These are phyloP conservation scores for Trachymyrmex cornetzi DNA, from an alignment of 1,140 invertebrate genomes.

Conservation along the genomic window DNA sequence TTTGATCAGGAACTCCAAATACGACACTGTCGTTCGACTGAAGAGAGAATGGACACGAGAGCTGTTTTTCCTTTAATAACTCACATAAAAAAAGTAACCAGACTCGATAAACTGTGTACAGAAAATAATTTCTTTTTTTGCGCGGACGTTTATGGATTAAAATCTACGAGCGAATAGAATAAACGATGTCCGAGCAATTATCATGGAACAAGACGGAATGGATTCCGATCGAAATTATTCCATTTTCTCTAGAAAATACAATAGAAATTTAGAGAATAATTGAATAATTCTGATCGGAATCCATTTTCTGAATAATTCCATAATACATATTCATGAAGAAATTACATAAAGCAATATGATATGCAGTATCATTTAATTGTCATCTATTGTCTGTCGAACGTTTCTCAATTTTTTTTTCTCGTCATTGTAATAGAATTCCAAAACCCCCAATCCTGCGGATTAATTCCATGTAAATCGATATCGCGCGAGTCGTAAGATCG, in stretches of 20 bases:
- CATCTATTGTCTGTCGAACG: neutral
- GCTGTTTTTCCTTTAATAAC: neutral
- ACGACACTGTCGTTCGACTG: neutral
- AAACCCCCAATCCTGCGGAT: constrained; percentile 56
- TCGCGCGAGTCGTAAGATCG: constrained; percentile 25
- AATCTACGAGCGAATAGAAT: neutral
- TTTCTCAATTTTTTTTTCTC: neutral
- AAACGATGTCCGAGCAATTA: neutral
- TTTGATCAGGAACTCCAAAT: constrained; percentile 46
- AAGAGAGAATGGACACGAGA: neutral
- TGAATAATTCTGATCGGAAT: no score
- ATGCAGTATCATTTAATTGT: neutral
- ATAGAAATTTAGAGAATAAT: no score
- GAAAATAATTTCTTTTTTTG: neutral
- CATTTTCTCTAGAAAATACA: no score
- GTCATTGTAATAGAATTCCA: constrained; percentile 28
- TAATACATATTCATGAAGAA: neutral
- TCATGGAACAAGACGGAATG: no score
- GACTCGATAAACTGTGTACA: constrained; percentile 4
- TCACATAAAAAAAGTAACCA: neutral
- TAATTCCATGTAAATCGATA: constrained; percentile 48
- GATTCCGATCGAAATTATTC: no score
- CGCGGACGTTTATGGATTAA: neutral
- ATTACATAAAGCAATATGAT: neutral
- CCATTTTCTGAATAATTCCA: no score